Evolutionary conservation across 1,140 invertebrate species (phyloP), one percentile per base, ranked within the genome.

Genomic region (Nixonia krombeini): DNA sequence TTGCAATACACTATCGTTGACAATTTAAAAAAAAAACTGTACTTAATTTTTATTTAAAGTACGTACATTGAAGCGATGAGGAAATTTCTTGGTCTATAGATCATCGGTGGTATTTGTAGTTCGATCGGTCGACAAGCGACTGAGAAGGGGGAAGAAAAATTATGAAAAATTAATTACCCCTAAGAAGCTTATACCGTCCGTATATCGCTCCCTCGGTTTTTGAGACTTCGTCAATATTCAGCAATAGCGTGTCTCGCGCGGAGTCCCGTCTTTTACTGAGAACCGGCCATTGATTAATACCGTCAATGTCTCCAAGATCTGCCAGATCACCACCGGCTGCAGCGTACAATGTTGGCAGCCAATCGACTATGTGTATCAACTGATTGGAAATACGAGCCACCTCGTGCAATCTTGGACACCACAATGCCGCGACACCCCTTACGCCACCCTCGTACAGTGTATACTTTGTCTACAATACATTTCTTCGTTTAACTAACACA

Each of bases 381-480:
- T 87, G 74, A 29, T 82, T 79, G 0, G 83, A 86, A 7, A 87
- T 83, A 0, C 83, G 77, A 4, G 89, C 84, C 50, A 76, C 73
- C 49, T 79, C 75, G 23, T 79, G 67, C n/a, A 87, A 62, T 28
- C 87, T 78, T 1, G 89, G 86, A 53, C 89, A 89, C 89, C 90
- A 91, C n/a, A 93, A 79, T 17, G 90, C 86, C 0, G 87, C 88
- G 0, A 87, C 83, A 8, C 87, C 89, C 62, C 90, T 78, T 0
- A 92, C 88, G 0, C 91, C 91, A 4, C 91, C 92, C 78, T 93
- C 91, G 87, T 90, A 93, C 12, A 92, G 63, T 1, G 90, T 90
- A 47, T 88, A 88, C 73, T 93, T 93, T 1, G 89, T 87, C 90
- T 91, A 45, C 9, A 33, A n/a, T n/a, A n/a, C n/a, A n/a, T n/a